Base-by-base conservation (phyloP, 1,140 invertebrate species). In the Drosophila lowei region DNA sequence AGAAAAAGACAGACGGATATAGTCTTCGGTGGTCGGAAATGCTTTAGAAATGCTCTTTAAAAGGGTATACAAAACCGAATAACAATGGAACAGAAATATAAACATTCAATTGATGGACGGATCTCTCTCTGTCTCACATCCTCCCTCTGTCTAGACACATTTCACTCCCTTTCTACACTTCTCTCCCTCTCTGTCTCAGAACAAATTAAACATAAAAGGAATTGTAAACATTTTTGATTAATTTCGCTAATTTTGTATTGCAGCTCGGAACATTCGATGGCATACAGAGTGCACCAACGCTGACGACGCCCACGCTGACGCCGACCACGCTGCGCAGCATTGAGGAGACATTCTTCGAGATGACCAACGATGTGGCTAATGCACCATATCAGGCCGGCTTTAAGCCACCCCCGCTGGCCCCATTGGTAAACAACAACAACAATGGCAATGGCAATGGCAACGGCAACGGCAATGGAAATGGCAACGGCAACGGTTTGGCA, bases 301-400 rank as follows among this genome's bases (percentile, higher is more conserved):
- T 96, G 90, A 98, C 97, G 52, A 98, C 97, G 72, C 95, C 97
- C 58, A 97, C 97, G 72, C 93, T 99, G 73, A 99, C 98, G 56
- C 98, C 97, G 60, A 98, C 97, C 18, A 98, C 97, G 60, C 93
- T 98, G 79, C 94, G 96, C 74, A 97, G 95, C 92, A 97, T 99
- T 89, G 97, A 98, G 91, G 96, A 98, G 48, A 94, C 95, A 0
- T 95, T 96, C 85, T 93, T 94, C 71, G 95, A 96, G 92, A 90
- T 94, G 92, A 92, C 92, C 91, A 83, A 94, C 93, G 92, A 94
- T 93, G 90, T 93, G 95, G 91, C 92, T 93, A 77, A 93, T 93
- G 72, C 95, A 95, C 92, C 96, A 76, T 96, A 95, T 84, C 97
- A 98, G 92, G 97, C 97, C 44, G 96, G 97, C 42, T 98, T 98